Evolutionary conservation across 2,113 vertebrate species (phyloP), one percentile per base, ranked within the genome.

Genomic region (Silurus glanis): DNA sequence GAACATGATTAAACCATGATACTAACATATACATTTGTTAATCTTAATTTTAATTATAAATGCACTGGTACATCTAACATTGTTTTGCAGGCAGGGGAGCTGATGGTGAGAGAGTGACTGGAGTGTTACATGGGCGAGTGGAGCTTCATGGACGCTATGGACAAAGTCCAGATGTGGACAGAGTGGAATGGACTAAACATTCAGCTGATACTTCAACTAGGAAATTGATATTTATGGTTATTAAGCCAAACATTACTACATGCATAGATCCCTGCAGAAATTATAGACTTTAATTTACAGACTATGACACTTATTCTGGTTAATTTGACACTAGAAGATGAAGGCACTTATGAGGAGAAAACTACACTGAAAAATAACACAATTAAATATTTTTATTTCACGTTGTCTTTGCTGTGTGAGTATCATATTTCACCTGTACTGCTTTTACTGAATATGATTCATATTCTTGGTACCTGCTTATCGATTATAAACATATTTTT

Each of bases 241-340:
- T 0, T 0, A 64, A 13, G 5, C 2, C 25, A 25, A 80, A 16
- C 10, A 9, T 10, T 25, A 25, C 21, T 25, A 3, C 0, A 19
- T 45, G 53, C 66, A 1, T 6, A 51, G 5, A 25, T 47, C 6
- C 9, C 25, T 5, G 37, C 13, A 2, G 8, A 58, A 87, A 58
- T 21, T 21, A 53, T 61, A 47, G 0, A 23, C 23, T 91, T 87
- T 69, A 3, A 83, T 85, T 55, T 79, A 4, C 8, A 83, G 28
- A 91, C 88, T 49, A 88, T 88, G 83, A 89, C 61, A n/a, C 78
- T 92, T 74, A 59, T 87, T 67, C 76, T 92, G n/a, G 5, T 87
- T 9, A 45, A 78, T 10, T 55, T 91, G 58, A 85, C 56, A 19
- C 19, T 62, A 49, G 6, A 89, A 23, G 87, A 91, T 87, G 89